phyloP scores from a whole-genome alignment of 1,140 invertebrate species.

The Bombus sibiricus region DNA sequence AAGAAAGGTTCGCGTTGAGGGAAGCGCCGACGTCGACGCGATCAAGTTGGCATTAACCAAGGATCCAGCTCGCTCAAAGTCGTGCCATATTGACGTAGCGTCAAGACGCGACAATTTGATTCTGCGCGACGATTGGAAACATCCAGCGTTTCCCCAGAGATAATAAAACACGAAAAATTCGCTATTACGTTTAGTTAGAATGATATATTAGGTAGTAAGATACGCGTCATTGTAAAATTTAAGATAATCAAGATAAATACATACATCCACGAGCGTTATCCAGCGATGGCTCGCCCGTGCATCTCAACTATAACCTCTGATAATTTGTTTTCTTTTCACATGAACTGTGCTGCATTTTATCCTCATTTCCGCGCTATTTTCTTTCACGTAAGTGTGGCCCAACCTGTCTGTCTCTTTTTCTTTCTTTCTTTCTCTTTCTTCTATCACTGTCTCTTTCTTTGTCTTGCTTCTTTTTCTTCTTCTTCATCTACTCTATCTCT shows the following conservation, averaged over 20 bases:
- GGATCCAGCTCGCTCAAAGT: background rate
- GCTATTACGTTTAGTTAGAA: background rate
- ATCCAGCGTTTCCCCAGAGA: background rate
- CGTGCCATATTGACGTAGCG: background rate
- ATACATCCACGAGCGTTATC: constrained; percentile 24
- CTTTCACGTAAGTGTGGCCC: constrained; percentile 81
- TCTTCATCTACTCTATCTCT: constrained; percentile 17
- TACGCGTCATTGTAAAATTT: constrained; percentile 62
- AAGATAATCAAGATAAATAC: constrained; percentile 47
- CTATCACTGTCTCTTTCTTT: constrained; percentile 39
- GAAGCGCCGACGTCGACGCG: background rate
- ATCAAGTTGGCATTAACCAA: background rate
- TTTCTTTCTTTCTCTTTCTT: constrained; percentile 48
- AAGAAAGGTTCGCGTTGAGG: background rate
- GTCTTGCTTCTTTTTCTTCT: constrained; percentile 30
- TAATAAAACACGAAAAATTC: background rate
- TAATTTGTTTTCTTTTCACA: constrained; percentile 79
- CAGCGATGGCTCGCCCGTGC: constrained; percentile 50
- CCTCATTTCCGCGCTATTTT: constrained; percentile 82
- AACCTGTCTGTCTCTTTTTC: constrained; percentile 69
- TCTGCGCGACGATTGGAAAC: background rate
- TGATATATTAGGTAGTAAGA: background rate
- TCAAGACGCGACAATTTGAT: background rate
- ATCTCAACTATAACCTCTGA: constrained; percentile 77
- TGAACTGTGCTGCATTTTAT: constrained; percentile 81